Evolutionary conservation across 2,888 invertebrate species (phyloP).

Genomic region (Rhogogaster chlorosoma): DNA sequence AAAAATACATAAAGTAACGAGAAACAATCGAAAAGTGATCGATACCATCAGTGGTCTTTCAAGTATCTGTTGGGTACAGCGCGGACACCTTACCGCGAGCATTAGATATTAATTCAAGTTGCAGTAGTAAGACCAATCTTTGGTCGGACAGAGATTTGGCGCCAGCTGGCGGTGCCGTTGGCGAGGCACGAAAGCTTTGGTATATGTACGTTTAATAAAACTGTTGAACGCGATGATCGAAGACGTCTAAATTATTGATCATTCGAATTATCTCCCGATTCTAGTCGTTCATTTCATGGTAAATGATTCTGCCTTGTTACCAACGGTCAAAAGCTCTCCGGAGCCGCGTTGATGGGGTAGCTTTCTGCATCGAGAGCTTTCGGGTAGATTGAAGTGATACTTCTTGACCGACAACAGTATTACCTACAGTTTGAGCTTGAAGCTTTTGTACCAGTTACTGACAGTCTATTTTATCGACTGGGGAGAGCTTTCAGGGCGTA

Average conservation of each 20-base stretch:
- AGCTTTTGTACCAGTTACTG: not conserved
- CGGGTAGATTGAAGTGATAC: not conserved
- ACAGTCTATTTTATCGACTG: conserved; percentile 4
- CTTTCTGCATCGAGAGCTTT: not conserved
- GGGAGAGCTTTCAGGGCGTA: not conserved
- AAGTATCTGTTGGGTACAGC: conserved; percentile 43
- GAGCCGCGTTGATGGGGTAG: not conserved
- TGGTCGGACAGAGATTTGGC: conserved; percentile 40
- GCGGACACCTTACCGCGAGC: conserved; percentile 47
- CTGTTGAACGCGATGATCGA: conserved; percentile 19
- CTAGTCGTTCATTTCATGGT: not conserved
- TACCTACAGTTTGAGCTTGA: not conserved
- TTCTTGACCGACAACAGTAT: not conserved
- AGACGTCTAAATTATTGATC: conserved; percentile 12
- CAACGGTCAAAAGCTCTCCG: conserved; percentile 7
- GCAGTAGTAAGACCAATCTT: conserved; percentile 44
- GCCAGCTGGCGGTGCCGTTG: conserved; percentile 32
- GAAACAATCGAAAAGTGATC: conserved; percentile 72
- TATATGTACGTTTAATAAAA: not conserved
- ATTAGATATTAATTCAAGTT: conserved; percentile 46
- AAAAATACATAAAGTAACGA: conserved; percentile 72
- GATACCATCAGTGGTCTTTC: conserved; percentile 63
- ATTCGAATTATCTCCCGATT: not conserved
- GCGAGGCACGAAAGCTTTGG: not conserved
- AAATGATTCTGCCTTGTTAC: conserved; percentile 4